Percentiles rank a stretch among this genome's conserved stretches.
phyloP scores from a whole-genome alignment of 2,797 vertebrate genomes.

The Peromyscus eremicus region DNA sequence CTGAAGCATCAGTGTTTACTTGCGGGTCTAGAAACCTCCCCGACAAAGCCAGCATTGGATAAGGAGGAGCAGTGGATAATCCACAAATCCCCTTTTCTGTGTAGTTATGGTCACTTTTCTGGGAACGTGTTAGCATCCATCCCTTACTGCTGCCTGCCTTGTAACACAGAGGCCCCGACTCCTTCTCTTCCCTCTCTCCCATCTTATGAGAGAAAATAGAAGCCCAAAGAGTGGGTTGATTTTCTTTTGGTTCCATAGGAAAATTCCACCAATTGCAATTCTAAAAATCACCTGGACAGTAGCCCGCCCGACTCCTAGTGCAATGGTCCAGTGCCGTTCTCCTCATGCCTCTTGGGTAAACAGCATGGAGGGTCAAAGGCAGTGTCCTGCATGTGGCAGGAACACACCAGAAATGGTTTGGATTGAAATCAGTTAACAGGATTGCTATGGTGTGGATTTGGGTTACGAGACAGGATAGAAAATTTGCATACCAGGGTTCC shows the following conservation, averaged over 20 bases:
- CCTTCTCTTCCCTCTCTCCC: background rate
- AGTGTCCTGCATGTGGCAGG: fast-evolving
- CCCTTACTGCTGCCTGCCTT: background rate
- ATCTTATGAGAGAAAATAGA: slow-evolving; percentile 51
- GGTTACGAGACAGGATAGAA: slow-evolving; percentile 11
- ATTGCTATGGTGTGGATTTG: background rate
- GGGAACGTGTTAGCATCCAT: background rate
- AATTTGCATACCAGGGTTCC: background rate
- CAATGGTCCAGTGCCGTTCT: background rate
- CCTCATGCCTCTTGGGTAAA: background rate
- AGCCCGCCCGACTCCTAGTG: background rate
- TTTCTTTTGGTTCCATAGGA: slow-evolving; percentile 17
- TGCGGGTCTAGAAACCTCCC: background rate
- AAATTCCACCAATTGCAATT: background rate
- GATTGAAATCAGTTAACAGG: background rate
- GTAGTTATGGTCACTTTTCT: background rate
- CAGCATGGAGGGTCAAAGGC: background rate
- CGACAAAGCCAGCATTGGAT: background rate
- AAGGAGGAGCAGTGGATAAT: background rate
- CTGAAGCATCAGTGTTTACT: background rate
- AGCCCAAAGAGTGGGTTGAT: background rate
- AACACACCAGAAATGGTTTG: background rate
- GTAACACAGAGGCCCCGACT: background rate
- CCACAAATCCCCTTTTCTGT: background rate
- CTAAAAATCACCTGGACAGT: background rate